Conservation (phyloP, 2,888 invertebrate genomes). For the Megalurothrips usitatus region DNA sequence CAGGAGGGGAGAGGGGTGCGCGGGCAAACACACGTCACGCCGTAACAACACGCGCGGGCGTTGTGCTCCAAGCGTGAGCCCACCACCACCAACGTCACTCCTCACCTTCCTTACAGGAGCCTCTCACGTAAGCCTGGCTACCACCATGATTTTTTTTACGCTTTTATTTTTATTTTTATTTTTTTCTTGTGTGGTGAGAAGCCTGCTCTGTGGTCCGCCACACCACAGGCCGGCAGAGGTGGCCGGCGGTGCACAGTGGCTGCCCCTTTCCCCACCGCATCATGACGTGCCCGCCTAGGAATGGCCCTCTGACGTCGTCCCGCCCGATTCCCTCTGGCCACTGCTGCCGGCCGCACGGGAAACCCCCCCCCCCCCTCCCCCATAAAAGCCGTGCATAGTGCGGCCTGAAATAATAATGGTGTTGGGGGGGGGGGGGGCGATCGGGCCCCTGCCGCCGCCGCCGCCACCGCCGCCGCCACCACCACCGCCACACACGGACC, state of each 20-base stretch:
- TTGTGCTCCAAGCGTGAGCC: not conserved
- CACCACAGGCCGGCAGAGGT: too few species aligned
- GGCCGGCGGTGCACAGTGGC: too few species aligned
- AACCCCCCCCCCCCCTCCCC: not conserved
- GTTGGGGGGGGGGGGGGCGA: not conserved
- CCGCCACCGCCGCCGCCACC: not conserved
- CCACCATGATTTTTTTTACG: not conserved
- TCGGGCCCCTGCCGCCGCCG: not conserved
- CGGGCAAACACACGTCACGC: too few species aligned
- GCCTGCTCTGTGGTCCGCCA: too few species aligned
- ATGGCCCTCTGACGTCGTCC: not conserved
- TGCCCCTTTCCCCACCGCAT: too few species aligned
- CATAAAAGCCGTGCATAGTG: conserved; percentile 5
- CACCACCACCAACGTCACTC: not conserved
- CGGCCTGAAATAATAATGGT: not conserved
- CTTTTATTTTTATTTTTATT: not conserved
- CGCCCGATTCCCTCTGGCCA: too few species aligned
- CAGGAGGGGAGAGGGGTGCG: too few species aligned
- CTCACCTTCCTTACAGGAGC: not conserved
- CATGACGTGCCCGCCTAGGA: not conserved
- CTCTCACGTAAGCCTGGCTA: too few species aligned
- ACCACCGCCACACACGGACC: too few species aligned
- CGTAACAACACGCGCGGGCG: not conserved
- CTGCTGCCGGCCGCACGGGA: too few species aligned
- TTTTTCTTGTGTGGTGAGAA: too few species aligned